These are phyloP conservation scores for Podarcis lilfordi DNA, from an alignment of 2,797 vertebrate species.

Conservation along the genomic window DNA sequence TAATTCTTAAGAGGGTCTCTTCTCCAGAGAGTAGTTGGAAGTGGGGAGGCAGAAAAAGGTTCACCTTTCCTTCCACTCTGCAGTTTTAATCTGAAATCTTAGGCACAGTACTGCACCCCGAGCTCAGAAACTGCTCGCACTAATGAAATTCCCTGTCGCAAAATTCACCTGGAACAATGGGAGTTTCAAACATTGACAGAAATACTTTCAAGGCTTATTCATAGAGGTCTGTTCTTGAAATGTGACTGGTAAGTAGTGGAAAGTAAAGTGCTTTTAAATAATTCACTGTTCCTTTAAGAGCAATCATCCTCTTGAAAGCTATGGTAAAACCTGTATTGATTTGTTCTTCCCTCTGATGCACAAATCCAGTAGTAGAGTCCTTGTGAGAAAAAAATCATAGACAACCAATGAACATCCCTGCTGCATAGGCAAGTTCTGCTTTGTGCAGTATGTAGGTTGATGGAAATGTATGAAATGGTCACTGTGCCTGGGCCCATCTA, in stretches of 20 bases:
- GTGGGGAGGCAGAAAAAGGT: too few relatives aligned
- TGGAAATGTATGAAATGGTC: background rate
- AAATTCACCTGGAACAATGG: too few relatives aligned
- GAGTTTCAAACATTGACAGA: background rate
- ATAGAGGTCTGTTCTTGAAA: background rate
- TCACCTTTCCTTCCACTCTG: too few relatives aligned
- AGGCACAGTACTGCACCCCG: too few relatives aligned
- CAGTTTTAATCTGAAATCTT: too few relatives aligned
- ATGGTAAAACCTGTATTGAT: conserved; percentile 18
- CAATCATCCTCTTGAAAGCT: background rate
- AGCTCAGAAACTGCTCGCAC: too few relatives aligned
- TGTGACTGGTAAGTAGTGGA: conserved; percentile 1
- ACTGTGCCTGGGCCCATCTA: background rate
- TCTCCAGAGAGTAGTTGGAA: too few relatives aligned
- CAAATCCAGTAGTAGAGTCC: background rate
- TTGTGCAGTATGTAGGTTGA: background rate
- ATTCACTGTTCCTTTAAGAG: conserved; percentile 17
- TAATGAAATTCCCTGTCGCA: too few relatives aligned
- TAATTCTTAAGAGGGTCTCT: too few relatives aligned
- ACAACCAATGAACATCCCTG: background rate
- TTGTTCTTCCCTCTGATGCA: conserved; percentile 14
- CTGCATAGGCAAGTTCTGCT: background rate
- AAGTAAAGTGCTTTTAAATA: conserved; percentile 19
- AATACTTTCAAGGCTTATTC: background rate
- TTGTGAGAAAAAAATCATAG: background rate